A percentile compares a stretch with the other conserved stretches of the same genome.
These are phyloP conservation scores for Emydura subglobosa DNA, from an alignment of 2,113 vertebrate species.

Conservation along the genomic window DNA sequence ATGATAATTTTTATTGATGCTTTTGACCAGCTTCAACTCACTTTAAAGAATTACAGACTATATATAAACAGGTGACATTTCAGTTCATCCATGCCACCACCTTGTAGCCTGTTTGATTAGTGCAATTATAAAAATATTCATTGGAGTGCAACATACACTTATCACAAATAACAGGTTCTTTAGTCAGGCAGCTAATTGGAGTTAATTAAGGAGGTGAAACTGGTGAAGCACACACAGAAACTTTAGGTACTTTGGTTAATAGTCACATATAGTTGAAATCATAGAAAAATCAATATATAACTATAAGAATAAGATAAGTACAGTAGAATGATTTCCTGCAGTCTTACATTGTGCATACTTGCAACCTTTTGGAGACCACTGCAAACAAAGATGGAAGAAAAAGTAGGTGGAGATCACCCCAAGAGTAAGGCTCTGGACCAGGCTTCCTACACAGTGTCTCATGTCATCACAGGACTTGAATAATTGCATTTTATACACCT, in stretches of 20 bases:
- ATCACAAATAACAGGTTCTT: not conserved
- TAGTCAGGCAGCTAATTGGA: not conserved
- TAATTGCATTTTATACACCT: not conserved
- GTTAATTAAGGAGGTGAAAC: not conserved
- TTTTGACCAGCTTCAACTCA: not conserved
- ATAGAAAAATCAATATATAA: not conserved
- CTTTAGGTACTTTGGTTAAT: not conserved
- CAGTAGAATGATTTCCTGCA: not conserved
- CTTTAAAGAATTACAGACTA: not conserved
- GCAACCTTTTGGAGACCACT: not conserved
- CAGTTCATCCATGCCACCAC: not conserved
- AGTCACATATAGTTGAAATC: not conserved
- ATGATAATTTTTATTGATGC: not conserved
- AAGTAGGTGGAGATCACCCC: not conserved
- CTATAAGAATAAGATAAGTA: not conserved
- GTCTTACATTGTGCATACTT: not conserved
- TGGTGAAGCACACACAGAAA: not conserved
- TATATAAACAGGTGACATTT: not conserved
- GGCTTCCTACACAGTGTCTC: not conserved
- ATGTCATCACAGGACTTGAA: not conserved
- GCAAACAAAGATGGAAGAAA: not conserved
- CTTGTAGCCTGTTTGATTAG: not conserved
- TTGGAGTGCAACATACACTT: not conserved
- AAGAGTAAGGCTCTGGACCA: not conserved
- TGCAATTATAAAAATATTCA: not conserved